Evolutionary conservation across 2,113 vertebrate genomes (phyloP).

Genomic region (Spermophilus dauricus): DNA sequence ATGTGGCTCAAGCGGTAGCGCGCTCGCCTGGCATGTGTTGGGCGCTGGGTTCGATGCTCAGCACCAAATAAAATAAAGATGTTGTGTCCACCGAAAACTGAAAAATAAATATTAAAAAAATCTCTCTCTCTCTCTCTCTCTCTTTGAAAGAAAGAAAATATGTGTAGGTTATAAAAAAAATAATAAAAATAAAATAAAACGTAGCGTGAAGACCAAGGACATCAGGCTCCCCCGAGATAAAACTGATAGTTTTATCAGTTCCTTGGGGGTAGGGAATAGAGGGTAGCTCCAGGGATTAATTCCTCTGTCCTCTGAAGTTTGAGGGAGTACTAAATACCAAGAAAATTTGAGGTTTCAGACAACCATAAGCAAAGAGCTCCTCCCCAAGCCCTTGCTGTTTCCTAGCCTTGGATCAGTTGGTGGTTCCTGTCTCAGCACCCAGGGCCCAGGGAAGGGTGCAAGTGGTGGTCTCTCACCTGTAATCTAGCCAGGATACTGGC

Average conservation of each 20-base stretch:
- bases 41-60: too few relatives aligned
- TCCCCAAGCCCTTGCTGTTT: neutral
- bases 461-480: conserved; percentile 89
- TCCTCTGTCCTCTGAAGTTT: neutral
- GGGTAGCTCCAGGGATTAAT: neutral
- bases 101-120: too few relatives aligned
- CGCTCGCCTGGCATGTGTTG: too few relatives aligned
- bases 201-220: neutral
- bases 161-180: too few relatives aligned
- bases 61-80: too few relatives aligned
- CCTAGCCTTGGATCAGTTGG: neutral
- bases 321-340: neutral
- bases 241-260: neutral
- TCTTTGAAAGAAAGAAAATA: too few relatives aligned
- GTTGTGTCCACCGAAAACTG: too few relatives aligned
- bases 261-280: neutral
- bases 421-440: neutral
- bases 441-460: neutral
- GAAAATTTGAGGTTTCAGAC: neutral
- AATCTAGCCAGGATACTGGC: conserved; percentile 94
- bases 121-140: too few relatives aligned
- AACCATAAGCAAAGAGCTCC: neutral
- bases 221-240: neutral
- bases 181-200: too few relatives aligned
- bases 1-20: too few relatives aligned